These are phyloP conservation scores for Aplochiton taeniatus DNA, from an alignment of 2,797 vertebrate species.

Conservation along the genomic window DNA sequence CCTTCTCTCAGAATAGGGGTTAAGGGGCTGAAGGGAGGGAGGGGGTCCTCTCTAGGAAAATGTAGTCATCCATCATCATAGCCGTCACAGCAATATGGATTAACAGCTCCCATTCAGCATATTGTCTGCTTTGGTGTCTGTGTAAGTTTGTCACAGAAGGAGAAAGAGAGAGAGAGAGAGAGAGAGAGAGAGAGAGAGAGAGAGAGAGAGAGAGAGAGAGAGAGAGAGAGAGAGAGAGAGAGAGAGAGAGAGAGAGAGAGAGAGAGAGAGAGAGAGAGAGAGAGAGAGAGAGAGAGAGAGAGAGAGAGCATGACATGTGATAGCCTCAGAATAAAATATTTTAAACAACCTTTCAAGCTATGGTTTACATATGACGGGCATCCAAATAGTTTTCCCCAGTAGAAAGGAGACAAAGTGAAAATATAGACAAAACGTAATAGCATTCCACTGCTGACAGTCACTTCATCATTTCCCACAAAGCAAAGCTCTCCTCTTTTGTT, in stretches of 20 bases:
- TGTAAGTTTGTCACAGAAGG: constrained; percentile 31
- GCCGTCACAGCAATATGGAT: constrained; percentile 66
- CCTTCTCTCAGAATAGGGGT: constrained; percentile 18
- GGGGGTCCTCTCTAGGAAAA: constrained; percentile 57
- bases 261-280: too few relatives aligned
- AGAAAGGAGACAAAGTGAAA: background rate
- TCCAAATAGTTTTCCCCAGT: too few relatives aligned
- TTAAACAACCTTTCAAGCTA: too few relatives aligned
- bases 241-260: too few relatives aligned
- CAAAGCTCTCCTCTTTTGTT: constrained; percentile 64
- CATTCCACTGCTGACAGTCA: constrained; percentile 56
- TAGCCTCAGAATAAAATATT: too few relatives aligned
- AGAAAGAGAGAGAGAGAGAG: too few relatives aligned
- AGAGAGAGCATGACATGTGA: too few relatives aligned
- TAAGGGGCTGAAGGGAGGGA: background rate
- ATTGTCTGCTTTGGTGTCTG: constrained; percentile 48
- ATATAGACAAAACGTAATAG: constrained; percentile 25
- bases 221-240: too few relatives aligned
- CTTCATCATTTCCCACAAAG: constrained; percentile 65
- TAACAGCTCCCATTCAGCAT: constrained; percentile 53
- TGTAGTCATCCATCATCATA: constrained; percentile 70
- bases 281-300: too few relatives aligned
- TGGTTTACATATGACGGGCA: too few relatives aligned
- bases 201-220: too few relatives aligned
- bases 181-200: too few relatives aligned